Conservation (phyloP, 1,140 invertebrate genomes). For the Trialeurodes vaporariorum region DNA sequence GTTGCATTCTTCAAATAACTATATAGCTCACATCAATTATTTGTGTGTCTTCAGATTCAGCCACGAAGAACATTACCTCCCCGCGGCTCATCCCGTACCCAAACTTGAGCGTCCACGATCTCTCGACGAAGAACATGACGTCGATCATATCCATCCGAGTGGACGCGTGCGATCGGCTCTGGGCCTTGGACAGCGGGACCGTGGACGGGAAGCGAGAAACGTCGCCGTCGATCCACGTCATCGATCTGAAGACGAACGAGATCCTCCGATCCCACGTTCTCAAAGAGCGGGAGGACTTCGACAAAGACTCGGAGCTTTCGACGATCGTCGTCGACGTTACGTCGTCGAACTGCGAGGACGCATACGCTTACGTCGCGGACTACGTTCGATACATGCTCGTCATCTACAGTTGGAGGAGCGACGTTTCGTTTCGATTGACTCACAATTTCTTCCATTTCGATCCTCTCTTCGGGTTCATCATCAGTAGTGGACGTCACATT, state of each 20-base stretch:
- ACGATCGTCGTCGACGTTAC: constrained; percentile 59
- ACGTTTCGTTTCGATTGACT: constrained; percentile 57
- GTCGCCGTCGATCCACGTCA: constrained; percentile 50
- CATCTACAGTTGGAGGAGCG: constrained; percentile 55
- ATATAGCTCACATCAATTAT: no score
- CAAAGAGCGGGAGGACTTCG: constrained; percentile 48
- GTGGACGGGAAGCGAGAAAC: constrained; percentile 41
- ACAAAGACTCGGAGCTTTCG: constrained; percentile 53
- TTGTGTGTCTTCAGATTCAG: neutral
- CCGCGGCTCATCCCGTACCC: constrained; percentile 63
- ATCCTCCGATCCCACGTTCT: constrained; percentile 48
- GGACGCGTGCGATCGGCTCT: constrained; percentile 59
- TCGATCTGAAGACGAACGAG: constrained; percentile 54
- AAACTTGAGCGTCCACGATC: constrained; percentile 38
- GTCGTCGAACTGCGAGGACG: constrained; percentile 51
- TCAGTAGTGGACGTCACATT: constrained; percentile 51
- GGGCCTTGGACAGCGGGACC: constrained; percentile 60
- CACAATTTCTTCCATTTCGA: constrained; percentile 74
- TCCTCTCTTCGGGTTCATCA: constrained; percentile 52
- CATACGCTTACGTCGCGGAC: constrained; percentile 60
- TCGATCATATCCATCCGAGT: constrained; percentile 34
- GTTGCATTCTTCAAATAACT: no score
- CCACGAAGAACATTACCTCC: constrained; percentile 26
- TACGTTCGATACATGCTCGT: constrained; percentile 55
- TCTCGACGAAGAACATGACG: constrained; percentile 44